Evolutionary conservation across 2,888 invertebrate species (phyloP).

Genomic region (Tortrix viridana): DNA sequence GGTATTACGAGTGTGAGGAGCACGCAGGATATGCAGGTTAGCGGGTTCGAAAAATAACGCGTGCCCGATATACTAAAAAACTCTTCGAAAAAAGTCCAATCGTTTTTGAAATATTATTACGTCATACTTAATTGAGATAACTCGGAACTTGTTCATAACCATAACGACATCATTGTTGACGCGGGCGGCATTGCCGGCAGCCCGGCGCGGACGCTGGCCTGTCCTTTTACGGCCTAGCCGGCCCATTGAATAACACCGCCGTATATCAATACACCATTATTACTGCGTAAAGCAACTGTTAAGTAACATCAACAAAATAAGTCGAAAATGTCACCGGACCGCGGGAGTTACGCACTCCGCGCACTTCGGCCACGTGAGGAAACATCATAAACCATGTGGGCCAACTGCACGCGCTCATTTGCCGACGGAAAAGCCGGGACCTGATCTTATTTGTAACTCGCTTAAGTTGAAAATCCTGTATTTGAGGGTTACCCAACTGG

Average conservation of each 20-base stretch:
- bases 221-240: constrained; percentile 7
- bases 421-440: constrained; percentile 4
- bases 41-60: too few relatives aligned
- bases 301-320: constrained; percentile 33
- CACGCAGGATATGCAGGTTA: too few relatives aligned
- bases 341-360: constrained; percentile 22
- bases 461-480: constrained; percentile 28
- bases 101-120: too few relatives aligned
- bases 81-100: too few relatives aligned
- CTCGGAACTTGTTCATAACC: too few relatives aligned
- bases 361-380: constrained; percentile 16
- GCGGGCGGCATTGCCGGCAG: too few relatives aligned
- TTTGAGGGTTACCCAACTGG: constrained; percentile 16
- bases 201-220: not conserved
- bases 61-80: too few relatives aligned
- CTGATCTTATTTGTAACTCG: constrained; percentile 7
- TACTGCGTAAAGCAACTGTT: constrained; percentile 24
- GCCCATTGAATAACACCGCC: constrained; percentile 14
- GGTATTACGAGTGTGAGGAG: too few relatives aligned
- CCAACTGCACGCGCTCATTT: constrained; percentile 1
- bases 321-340: constrained; percentile 24
- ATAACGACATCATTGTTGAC: too few relatives aligned
- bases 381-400: constrained; percentile 20
- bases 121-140: too few relatives aligned
- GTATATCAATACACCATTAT: constrained; percentile 18